These are phyloP conservation scores for Blera fallax DNA, from an alignment of 2,888 invertebrate species.

Conservation along the genomic window DNA sequence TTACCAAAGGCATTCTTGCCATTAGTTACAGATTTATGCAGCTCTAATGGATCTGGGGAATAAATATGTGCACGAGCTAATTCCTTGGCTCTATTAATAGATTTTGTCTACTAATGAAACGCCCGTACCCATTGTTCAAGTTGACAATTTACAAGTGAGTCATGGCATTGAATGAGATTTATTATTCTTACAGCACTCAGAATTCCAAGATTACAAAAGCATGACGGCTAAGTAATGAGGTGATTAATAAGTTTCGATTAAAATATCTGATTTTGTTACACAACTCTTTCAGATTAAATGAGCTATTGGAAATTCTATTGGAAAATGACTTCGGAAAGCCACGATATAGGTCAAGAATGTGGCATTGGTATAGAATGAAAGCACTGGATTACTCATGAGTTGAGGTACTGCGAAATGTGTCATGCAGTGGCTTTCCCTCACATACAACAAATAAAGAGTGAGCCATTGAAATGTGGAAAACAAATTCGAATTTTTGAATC, in stretches of 20 bases:
- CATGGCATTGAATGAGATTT: neutral
- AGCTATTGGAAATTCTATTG: neutral
- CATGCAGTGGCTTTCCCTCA: too few relatives aligned
- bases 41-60: neutral
- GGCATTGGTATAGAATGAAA: too few relatives aligned
- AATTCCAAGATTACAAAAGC: neutral
- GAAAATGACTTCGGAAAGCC: too few relatives aligned
- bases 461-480: too few relatives aligned
- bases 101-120: neutral
- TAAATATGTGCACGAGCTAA: neutral
- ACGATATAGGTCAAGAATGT: too few relatives aligned
- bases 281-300: neutral
- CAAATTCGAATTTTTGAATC: too few relatives aligned
- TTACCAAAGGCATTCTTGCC: neutral
- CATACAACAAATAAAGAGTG: too few relatives aligned
- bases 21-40: neutral
- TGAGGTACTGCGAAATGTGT: too few relatives aligned
- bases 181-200: constrained; percentile 19
- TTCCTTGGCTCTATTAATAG: neutral
- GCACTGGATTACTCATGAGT: too few relatives aligned
- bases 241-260: neutral
- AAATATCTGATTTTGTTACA: neutral
- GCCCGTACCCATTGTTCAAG: neutral
- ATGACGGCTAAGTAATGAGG: neutral
- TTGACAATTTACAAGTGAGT: constrained; percentile 14